Evolutionary conservation across 2,888 invertebrate genomes (phyloP).

Genomic region (Watsonalla binaria): DNA sequence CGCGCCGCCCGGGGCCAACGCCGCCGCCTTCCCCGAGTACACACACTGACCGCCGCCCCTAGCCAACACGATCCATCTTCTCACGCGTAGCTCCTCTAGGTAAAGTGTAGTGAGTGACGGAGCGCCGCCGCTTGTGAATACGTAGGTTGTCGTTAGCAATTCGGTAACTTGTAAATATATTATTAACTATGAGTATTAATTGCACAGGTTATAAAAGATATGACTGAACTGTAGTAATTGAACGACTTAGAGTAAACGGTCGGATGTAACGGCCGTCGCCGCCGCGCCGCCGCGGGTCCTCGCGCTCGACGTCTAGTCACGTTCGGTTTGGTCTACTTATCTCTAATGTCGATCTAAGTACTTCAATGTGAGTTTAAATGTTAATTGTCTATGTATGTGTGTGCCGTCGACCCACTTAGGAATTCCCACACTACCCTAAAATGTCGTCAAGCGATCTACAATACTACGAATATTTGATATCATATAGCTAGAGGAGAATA

Average conservation of each 20-base stretch:
- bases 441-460: too few species aligned
- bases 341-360: background rate
- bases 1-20: constrained; percentile 68
- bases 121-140: constrained; percentile 51
- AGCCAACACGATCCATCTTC: constrained; percentile 60
- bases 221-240: constrained; percentile 65
- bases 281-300: constrained; percentile 47
- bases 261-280: constrained; percentile 48
- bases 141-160: constrained; percentile 54
- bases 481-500: background rate
- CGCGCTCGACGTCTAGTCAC: constrained; percentile 9
- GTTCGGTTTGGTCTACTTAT: background rate
- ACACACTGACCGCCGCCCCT: constrained; percentile 84
- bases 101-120: constrained; percentile 42
- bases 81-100: constrained; percentile 52
- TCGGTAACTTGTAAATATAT: constrained; percentile 65
- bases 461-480: too few species aligned
- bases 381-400: constrained; percentile 45
- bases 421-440: too few species aligned
- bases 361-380: constrained; percentile 28
- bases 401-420: too few species aligned
- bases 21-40: constrained; percentile 83
- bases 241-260: constrained; percentile 54
- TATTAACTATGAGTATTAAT: constrained; percentile 45
- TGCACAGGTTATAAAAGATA: constrained; percentile 65